Conservation (phyloP, 2,797 vertebrate genomes). For the Odontamblyopus lacepedii region DNA sequence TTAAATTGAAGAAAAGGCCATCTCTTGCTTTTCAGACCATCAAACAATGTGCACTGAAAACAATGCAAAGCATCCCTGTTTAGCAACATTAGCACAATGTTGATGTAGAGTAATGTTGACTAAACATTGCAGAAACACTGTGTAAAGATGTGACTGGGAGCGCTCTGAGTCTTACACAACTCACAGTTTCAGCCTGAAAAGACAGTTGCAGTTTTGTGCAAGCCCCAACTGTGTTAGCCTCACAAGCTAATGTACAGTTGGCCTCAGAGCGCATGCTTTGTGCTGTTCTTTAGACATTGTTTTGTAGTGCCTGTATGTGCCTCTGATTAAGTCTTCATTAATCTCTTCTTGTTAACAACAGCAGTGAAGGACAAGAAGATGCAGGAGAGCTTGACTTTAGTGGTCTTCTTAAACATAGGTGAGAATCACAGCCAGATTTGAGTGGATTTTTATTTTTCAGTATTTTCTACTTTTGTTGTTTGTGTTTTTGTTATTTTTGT, state of each 20-base stretch:
- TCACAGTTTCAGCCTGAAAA: conserved; percentile 66
- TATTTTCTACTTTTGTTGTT: conserved; percentile 36
- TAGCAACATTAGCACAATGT: conserved; percentile 54
- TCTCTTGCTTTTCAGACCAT: conserved; percentile 67
- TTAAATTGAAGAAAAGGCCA: conserved; percentile 61
- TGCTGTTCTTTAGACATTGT: conserved; percentile 77
- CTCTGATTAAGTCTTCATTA: conserved; percentile 73
- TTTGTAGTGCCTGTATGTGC: conserved; percentile 65
- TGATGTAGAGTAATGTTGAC: conserved; percentile 73
- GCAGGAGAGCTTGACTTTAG: conserved; percentile 99
- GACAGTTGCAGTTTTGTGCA: conserved; percentile 71
- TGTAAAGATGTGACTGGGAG: conserved; percentile 68
- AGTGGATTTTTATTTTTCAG: conserved; percentile 47
- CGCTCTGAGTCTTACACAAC: conserved; percentile 72
- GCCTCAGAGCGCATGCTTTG: conserved; percentile 68
- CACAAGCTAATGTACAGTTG: conserved; percentile 64
- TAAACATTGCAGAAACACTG: conserved; percentile 72
- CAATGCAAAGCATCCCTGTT: conserved; percentile 83
- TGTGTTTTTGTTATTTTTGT: conserved; percentile 41
- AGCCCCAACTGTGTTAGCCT: conserved; percentile 75
- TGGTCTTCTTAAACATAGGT: conserved; percentile 99
- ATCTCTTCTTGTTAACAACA: conserved; percentile 93
- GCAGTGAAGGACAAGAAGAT: conserved; percentile 99
- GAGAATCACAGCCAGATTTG: conserved; percentile 80
- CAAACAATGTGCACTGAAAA: conserved; percentile 77